A percentile compares a stretch with the other conserved stretches of the same genome.
These are phyloP conservation scores for Genyomyrus donnyi DNA, from an alignment of 2,113 vertebrate genomes.

Conservation along the genomic window DNA sequence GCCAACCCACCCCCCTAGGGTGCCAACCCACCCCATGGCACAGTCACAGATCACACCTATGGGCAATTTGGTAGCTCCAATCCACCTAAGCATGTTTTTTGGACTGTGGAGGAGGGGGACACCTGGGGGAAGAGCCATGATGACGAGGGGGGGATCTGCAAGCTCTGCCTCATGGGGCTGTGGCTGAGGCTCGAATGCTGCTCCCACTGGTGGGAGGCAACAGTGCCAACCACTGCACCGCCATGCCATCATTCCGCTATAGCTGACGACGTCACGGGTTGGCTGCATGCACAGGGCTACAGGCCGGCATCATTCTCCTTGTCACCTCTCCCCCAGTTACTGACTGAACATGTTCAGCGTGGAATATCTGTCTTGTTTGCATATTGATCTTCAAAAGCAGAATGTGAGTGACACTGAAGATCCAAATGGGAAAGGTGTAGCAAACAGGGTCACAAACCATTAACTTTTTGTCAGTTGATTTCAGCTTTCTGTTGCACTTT, in stretches of 20 bases:
- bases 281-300: background rate
- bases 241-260: background rate
- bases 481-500: background rate
- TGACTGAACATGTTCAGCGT: background rate
- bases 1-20: too few species aligned
- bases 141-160: background rate
- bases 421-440: background rate
- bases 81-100: background rate
- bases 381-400: background rate
- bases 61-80: background rate
- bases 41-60: too few species aligned
- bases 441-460: background rate
- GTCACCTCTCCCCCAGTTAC: background rate
- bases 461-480: background rate
- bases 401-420: background rate
- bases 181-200: too few species aligned
- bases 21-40: too few species aligned
- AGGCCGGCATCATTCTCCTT: background rate
- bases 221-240: background rate
- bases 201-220: background rate
- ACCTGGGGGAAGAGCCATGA: background rate
- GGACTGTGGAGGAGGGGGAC: background rate
- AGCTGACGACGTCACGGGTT: background rate
- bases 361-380: background rate
- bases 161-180: background rate